A percentile compares a stretch with the other conserved stretches of the same genome.
Evolutionary conservation across 1,140 invertebrate species (phyloP).

Genomic region (Pseudomyrmex gracilis): DNA sequence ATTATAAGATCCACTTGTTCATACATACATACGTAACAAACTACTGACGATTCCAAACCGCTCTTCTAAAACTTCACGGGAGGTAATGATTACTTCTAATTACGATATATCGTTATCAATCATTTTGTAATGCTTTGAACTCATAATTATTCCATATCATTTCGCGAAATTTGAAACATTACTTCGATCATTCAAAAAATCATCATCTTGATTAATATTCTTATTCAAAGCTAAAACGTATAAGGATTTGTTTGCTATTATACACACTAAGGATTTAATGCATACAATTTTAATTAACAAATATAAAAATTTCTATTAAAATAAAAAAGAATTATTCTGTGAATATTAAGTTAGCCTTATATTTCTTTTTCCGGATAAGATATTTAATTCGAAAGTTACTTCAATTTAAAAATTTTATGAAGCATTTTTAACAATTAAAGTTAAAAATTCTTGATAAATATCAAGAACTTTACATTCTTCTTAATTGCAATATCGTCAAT

Average conservation of each 20-base stretch:
- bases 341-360: background rate
- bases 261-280: background rate
- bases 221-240: background rate
- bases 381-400: background rate
- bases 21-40: conserved; percentile 12
- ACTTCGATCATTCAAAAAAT: background rate
- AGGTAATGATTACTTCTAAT: conserved; percentile 27
- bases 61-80: background rate
- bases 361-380: background rate
- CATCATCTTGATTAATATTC: conserved; percentile 1
- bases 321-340: background rate
- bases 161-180: conserved; percentile 29
- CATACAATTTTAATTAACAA: background rate
- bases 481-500: no score
- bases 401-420: conserved; percentile 1
- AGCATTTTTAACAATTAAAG: background rate
- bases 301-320: background rate
- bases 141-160: conserved; percentile 32
- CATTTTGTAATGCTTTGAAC: background rate
- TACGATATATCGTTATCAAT: conserved; percentile 25
- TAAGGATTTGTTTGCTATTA: background rate
- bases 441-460: background rate
- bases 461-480: no score
- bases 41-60: conserved; percentile 14
- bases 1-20: background rate